Percentiles rank a stretch among this genome's conserved stretches.
Conservation (phyloP, 2,888 invertebrate species). For the Orthosia incerta region DNA sequence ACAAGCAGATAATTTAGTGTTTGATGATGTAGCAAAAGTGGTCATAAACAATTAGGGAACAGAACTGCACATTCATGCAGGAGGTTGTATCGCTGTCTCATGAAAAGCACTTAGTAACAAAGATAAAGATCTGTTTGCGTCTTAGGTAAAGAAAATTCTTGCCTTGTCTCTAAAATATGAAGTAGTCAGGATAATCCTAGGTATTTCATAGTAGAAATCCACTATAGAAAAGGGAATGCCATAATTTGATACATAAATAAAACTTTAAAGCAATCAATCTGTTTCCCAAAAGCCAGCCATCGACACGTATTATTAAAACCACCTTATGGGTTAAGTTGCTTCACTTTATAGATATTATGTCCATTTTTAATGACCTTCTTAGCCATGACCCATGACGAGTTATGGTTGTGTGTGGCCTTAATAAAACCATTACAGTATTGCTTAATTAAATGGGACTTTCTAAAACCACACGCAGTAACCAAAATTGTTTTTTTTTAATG, state of each 20-base stretch:
- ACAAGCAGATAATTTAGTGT: background rate
- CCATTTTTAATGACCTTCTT: conserved; percentile 27
- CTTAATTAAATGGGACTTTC: conserved; percentile 25
- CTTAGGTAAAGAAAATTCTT: background rate
- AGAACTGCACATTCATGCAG: background rate
- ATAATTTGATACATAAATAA: background rate
- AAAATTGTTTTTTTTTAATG: background rate
- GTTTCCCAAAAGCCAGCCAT: background rate
- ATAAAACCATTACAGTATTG: conserved; percentile 19
- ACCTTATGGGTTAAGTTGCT: conserved; percentile 12
- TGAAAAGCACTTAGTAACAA: background rate
- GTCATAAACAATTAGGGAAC: no score
- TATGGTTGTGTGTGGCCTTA: conserved; percentile 30
- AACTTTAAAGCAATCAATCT: background rate
- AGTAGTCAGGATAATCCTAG: background rate
- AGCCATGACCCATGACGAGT: conserved; percentile 20
- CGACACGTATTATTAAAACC: conserved; percentile 21
- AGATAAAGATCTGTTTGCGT: background rate
- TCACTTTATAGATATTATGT: conserved; percentile 22
- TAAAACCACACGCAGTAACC: conserved; percentile 1
- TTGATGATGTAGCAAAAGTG: background rate
- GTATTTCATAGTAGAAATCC: no score
- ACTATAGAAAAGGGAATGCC: background rate
- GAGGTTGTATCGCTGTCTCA: background rate
- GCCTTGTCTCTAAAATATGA: background rate